Evolutionary conservation across 2,113 vertebrate genomes (phyloP), one percentile per base, ranked within the genome.

Genomic region (Chlamydotis undulata): DNA sequence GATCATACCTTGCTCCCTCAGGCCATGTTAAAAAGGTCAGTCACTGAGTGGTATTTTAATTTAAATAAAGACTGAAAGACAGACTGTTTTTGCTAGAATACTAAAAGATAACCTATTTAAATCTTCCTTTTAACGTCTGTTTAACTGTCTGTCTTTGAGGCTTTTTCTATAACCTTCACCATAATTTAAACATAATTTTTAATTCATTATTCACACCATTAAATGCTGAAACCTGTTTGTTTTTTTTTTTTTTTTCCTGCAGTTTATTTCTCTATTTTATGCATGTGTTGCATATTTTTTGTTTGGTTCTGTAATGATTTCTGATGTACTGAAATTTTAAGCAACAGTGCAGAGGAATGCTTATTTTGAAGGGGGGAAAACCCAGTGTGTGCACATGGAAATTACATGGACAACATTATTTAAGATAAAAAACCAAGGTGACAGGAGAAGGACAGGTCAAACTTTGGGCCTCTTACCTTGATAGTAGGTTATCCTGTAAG

Each of bases 11-110:
- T 93, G 50, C 82, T 97, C 97, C 96, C 97, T 91, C 86, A 96
- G 96, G 97, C 96, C 97, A 65, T 94, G 96, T 93, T 96, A 94
- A 94, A 97, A 97, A 95, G 95, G 97, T 97, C 96, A 97, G 86
- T 74, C 52, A 83, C 93, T 76, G 91, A 97, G 89, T 97, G 96
- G 95, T 96, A 89, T 95, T 97, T 97, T 96, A 97, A 96, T 97
- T 96, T 97, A 91, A 95, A 97, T 95, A 96, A 84, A 95, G 95
- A 91, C 69, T 94, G 95, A 93, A 94, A 91, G 82, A 80, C 50
- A 73, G 74, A 71, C 59, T 93, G 73, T 13, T 91, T 97, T 96
- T 90, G 82, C 92, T 90, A 79, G 94, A 96, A 83, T 92, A 76
- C 82, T 84, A 81, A 94, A 95, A 96, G 95, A 89, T 94, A 79